These are phyloP conservation scores for Sylvilagus bachmani DNA, from an alignment of 2,113 vertebrate species.

Conservation along the genomic window DNA sequence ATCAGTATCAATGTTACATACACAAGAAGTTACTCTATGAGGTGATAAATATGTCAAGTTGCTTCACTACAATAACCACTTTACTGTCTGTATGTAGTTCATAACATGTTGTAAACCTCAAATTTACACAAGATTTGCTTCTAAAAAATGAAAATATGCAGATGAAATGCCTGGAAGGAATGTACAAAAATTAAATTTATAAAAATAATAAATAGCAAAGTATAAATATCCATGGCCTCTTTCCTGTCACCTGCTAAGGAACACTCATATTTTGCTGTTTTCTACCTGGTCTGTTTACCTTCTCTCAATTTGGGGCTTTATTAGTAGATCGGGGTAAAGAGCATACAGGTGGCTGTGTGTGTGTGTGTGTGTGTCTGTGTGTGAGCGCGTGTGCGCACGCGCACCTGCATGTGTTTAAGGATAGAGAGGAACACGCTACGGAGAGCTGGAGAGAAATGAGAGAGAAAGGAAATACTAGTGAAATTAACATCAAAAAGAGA, in stretches of 20 bases:
- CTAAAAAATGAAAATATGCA: not conserved
- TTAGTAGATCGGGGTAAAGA: not conserved
- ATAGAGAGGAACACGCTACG: not conserved
- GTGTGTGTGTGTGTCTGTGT: not conserved
- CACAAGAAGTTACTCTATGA: not conserved
- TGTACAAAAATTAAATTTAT: not conserved
- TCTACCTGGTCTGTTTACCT: not conserved
- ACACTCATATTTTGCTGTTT: not conserved
- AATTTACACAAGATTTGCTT: not conserved
- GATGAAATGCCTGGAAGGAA: not conserved
- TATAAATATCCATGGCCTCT: not conserved
- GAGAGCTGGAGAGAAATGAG: not conserved
- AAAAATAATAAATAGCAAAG: slow-evolving; percentile 23
- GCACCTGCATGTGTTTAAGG: not conserved
- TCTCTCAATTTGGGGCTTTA: not conserved
- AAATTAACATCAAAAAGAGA: slow-evolving; percentile 34
- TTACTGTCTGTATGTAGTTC: not conserved
- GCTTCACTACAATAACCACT: not conserved
- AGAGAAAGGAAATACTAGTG: slow-evolving; percentile 18
- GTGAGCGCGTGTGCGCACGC: not conserved
- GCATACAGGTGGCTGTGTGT: not conserved
- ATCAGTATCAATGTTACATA: too few relatives aligned
- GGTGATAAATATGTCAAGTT: not conserved
- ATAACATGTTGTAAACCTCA: not conserved
- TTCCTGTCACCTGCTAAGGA: not conserved